Evolutionary conservation across 2,888 invertebrate genomes (phyloP), one percentile per base, ranked within the genome.

Genomic region (Syrista parreyssii): DNA sequence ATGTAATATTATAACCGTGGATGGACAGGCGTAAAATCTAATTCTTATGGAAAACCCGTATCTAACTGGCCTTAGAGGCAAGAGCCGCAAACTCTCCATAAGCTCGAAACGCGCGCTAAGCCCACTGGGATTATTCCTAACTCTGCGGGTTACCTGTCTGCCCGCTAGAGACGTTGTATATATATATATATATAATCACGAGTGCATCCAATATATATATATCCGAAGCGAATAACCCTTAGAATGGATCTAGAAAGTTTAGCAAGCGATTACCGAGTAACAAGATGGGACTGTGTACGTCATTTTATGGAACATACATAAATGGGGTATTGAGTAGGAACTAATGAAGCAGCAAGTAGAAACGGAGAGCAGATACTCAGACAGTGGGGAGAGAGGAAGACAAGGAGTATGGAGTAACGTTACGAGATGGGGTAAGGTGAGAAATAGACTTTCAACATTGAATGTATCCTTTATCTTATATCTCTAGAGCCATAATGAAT

Each of bases 81-180:
- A 23, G 55, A 82, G 80, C 82, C 76, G 81, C 84, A 85, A 86
- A 86, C 82, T 86, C 84, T 81, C 76, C 80, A 78, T 82, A 83
- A 85, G 84, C 83, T 80, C 74, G 79, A 78, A 83, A 79, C 82
- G 79, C 78, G 75, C 82, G 83, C 83, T 86, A 85, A 87, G 85
- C 84, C 83, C 82, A 15, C 78, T 76, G 81, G 84, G 84, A 88
- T 87, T 86, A 86, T 75, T 78, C 68, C 75, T 68, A 78, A 78
- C 72, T 72, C 75, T 30, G 15, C 69, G 73, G 73, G 75, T 75
- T 75, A 75, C 78, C 75, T 40, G 40, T 40, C 15, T 40, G 6
- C 23, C 55, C 23, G 23, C 9, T 23, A 23, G 55, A 55, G 9
- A 23, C 55, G 23, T 23, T 55, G 23, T 23, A 9, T 1, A 23